Percentiles rank a stretch among this genome's conserved stretches.
phyloP scores from a whole-genome alignment of 2,113 vertebrate species.

The Lophura nycthemera region DNA sequence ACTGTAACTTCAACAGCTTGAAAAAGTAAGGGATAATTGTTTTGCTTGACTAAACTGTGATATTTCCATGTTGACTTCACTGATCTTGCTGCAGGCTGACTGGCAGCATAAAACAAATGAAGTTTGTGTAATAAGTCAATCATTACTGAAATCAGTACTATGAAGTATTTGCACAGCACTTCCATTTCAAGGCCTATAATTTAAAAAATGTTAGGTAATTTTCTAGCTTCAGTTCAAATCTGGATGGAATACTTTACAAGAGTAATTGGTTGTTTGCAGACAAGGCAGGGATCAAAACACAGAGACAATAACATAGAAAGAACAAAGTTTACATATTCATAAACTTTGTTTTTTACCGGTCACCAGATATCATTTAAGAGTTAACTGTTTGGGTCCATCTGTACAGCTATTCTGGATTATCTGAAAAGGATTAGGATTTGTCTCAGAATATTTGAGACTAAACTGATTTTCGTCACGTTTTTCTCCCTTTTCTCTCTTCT shows the following conservation, averaged over 20 bases:
- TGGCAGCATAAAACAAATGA: background rate
- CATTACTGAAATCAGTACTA: background rate
- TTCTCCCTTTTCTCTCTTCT: fast-evolving
- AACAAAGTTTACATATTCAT: background rate
- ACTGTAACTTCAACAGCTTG: background rate
- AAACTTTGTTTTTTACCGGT: background rate
- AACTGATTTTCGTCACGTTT: background rate
- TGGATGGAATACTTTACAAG: background rate
- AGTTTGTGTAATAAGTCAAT: background rate
- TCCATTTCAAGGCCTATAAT: background rate
- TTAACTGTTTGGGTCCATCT: background rate
- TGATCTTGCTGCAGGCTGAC: slow-evolving; percentile 30
- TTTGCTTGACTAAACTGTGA: slow-evolving; percentile 27
- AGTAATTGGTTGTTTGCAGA: background rate
- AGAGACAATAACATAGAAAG: background rate
- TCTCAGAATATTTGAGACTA: background rate
- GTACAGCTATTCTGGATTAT: background rate
- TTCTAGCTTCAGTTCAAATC: background rate
- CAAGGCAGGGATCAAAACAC: background rate
- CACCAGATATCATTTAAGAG: fast-evolving
- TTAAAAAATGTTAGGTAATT: background rate
- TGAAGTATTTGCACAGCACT: background rate
- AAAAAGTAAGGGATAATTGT: slow-evolving; percentile 25
- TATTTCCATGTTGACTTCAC: background rate
- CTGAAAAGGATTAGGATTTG: background rate